These are phyloP conservation scores for Neelides sp. DNA, from an alignment of 1,140 invertebrate genomes.

Conservation along the genomic window DNA sequence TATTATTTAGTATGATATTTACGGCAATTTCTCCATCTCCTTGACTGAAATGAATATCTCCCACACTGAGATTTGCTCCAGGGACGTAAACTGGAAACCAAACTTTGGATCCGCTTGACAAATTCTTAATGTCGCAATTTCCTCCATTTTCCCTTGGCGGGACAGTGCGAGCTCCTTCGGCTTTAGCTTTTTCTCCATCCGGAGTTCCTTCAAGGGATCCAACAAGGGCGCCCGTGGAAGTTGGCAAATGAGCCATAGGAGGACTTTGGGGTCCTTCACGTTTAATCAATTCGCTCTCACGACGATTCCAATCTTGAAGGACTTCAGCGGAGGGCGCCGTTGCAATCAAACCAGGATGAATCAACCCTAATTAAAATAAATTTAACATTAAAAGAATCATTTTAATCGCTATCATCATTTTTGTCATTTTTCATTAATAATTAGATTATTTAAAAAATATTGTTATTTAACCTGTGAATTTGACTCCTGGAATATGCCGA, in stretches of 20 bases:
- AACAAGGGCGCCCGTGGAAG: constrained; percentile 12
- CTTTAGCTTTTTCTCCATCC: constrained; percentile 6
- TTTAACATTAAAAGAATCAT: background rate
- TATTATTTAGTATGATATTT: constrained; percentile 1
- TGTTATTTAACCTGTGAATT: constrained; percentile 13
- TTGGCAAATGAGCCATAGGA: constrained; percentile 11
- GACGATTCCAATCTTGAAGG: constrained; percentile 15
- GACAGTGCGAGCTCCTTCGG: constrained; percentile 17
- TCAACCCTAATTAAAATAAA: constrained; percentile 13
- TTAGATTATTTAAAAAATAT: too few species aligned
- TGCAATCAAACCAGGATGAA: constrained; percentile 22
- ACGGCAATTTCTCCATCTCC: constrained; percentile 24
- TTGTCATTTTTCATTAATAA: background rate
- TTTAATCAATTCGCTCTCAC: constrained; percentile 18
- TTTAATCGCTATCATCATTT: background rate
- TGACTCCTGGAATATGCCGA: constrained; percentile 24
- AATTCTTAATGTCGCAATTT: constrained; percentile 26
- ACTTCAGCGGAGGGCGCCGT: constrained; percentile 16
- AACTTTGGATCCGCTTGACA: constrained; percentile 17
- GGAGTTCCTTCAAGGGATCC: constrained; percentile 10
- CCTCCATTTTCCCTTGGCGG: constrained; percentile 24
- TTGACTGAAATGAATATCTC: constrained; percentile 25
- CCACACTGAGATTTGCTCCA: constrained; percentile 21
- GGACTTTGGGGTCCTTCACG: background rate
- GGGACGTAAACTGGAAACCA: constrained; percentile 20